These are phyloP conservation scores for Troglohyphantes excavatus DNA, from an alignment of 2,888 invertebrate genomes.

Conservation along the genomic window DNA sequence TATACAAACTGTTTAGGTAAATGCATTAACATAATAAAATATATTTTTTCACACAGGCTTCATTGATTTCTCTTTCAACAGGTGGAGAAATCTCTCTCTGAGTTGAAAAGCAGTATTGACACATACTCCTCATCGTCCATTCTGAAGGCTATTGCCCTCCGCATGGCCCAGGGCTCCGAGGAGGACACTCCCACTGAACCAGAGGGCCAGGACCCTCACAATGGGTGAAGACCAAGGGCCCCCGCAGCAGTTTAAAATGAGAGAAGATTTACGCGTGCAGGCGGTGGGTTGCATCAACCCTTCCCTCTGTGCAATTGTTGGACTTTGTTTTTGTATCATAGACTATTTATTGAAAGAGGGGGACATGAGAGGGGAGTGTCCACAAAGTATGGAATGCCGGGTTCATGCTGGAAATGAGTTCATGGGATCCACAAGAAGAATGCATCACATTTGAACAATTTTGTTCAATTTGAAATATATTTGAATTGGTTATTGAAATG, in stretches of 20 bases:
- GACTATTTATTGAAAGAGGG: slow-evolving; percentile 70
- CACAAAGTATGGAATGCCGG: too few relatives aligned
- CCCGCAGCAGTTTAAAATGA: not conserved
- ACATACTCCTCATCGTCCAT: slow-evolving; percentile 67
- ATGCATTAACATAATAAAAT: too few relatives aligned
- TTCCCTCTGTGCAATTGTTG: slow-evolving; percentile 55
- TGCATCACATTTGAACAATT: too few relatives aligned
- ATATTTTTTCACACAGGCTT: too few relatives aligned
- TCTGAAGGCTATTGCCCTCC: slow-evolving; percentile 67
- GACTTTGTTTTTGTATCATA: slow-evolving; percentile 41
- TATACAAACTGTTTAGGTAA: too few relatives aligned
- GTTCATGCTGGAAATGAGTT: slow-evolving; percentile 11
- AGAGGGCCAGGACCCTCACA: not conserved
- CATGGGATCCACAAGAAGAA: too few relatives aligned
- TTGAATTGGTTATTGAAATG: too few relatives aligned
- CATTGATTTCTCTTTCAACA: too few relatives aligned
- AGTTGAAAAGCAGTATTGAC: slow-evolving; percentile 75
- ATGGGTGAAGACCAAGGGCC: not conserved
- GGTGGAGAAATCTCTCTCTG: slow-evolving; percentile 77
- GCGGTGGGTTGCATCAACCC: slow-evolving; percentile 67
- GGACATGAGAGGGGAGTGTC: not conserved
- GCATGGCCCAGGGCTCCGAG: not conserved
- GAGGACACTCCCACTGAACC: not conserved
- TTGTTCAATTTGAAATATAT: too few relatives aligned
- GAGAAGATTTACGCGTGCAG: slow-evolving; percentile 45